Evolutionary conservation across 2,113 vertebrate species (phyloP).

Genomic region (Salvelinus fontinalis): DNA sequence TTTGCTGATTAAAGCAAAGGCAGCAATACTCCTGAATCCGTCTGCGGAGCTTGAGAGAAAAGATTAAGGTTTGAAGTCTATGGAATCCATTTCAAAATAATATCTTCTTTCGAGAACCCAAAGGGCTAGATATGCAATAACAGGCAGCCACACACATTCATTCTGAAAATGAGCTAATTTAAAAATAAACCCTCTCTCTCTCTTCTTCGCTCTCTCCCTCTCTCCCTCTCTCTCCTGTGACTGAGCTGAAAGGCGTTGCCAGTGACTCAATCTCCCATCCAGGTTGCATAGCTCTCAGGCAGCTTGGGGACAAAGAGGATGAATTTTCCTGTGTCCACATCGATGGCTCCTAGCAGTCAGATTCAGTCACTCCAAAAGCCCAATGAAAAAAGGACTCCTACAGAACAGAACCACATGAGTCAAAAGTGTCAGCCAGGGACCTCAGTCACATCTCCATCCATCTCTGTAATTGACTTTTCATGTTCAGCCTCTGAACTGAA

Average conservation of each 20-base stretch:
- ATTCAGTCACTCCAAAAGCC: slow-evolving; percentile 78
- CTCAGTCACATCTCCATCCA: slow-evolving; percentile 17
- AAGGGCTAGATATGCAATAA: slow-evolving; percentile 33
- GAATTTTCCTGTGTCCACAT: slow-evolving; percentile 52
- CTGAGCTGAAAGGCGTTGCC: slow-evolving; percentile 21
- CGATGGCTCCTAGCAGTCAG: slow-evolving; percentile 76
- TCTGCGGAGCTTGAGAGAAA: slow-evolving; percentile 47
- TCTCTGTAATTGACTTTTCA: slow-evolving; percentile 30
- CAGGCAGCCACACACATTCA: slow-evolving; percentile 30
- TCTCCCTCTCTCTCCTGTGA: slow-evolving; percentile 37
- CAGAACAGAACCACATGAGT: neutral
- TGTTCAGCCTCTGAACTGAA: slow-evolving; percentile 13
- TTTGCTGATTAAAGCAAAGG: slow-evolving; percentile 63
- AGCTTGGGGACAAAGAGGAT: slow-evolving; percentile 20
- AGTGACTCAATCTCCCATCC: slow-evolving; percentile 82
- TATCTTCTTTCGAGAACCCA: slow-evolving; percentile 25
- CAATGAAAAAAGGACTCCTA: slow-evolving; percentile 80
- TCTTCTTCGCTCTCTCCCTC: too few species aligned
- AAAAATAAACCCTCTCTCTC: too few species aligned
- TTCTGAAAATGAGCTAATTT: slow-evolving; percentile 41
- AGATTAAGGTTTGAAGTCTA: slow-evolving; percentile 45
- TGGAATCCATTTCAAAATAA: slow-evolving; percentile 48
- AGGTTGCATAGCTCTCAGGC: slow-evolving; percentile 72
- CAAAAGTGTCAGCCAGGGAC: neutral
- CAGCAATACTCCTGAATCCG: slow-evolving; percentile 29